Base-by-base conservation (phyloP, 2,888 invertebrate genomes). In the Lycophotia porphyrea region DNA sequence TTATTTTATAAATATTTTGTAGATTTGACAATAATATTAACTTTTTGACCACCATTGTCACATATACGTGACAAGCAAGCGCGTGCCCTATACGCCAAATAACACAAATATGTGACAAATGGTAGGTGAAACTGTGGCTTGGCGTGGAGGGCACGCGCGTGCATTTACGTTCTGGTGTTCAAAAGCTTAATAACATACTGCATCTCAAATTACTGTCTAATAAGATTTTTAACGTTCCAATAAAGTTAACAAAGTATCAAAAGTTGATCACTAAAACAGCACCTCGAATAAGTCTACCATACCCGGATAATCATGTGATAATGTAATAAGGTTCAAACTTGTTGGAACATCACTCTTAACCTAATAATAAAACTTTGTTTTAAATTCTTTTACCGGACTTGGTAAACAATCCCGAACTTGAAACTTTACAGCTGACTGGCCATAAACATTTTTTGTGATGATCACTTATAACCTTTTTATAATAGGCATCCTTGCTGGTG, bases 311-410 rank as follows among this genome's bases (percentile, higher is more conserved):
- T 69, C 18, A 39, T 24, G 15, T 72, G 65, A 66, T 72, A 66
- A 79, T 66, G 36, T 60, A 49, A 52, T 66, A 61, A 72, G n/a
- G 67, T 8, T 65, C 63, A 58, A 79, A 80, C 64, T 74, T 69
- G 3, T 34, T 49, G 27, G 24, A 60, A 13, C n/a, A 58, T 44
- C 34, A 61, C 8, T 9, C n/a, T n/a, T 36, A 60, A 71, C 31
- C 27, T 39, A n/a, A 79, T 42, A 71, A 66, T 24, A 47, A 31
- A 79, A 63, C 15, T 42, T 78, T 49, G 2, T 71, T 64, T 71
- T 24, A 24, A 27, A 55, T 49, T 52, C 4, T 9, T 39, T 36
- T 34, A 13, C 18, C 21, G 13, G 55, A 58, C 49, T 39, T 55
- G 0, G 34, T 31, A 52, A 44, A 76, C 67, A 76, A 71, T 9